Evolutionary conservation across 2,113 vertebrate species (phyloP).

Genomic region (Ptilorrhoa leucosticta): DNA sequence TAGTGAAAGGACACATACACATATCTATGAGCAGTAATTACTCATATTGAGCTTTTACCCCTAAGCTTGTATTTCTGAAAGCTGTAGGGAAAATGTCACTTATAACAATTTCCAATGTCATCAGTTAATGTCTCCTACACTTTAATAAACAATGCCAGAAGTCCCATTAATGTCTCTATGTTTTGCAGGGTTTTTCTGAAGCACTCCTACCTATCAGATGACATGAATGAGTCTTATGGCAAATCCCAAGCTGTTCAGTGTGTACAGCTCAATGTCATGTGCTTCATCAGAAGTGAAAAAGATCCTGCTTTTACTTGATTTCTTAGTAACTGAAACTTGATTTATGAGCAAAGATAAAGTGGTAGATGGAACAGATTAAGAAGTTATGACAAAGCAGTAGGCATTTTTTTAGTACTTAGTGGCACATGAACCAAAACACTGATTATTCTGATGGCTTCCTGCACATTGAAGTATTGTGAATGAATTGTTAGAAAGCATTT

Average conservation of each 20-base stretch:
- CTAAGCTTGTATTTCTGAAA: not conserved
- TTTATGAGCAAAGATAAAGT: not conserved
- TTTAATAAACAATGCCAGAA: not conserved
- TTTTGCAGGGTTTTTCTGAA: not conserved
- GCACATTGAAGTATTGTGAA: not conserved
- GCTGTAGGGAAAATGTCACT: not conserved
- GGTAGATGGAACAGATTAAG: not conserved
- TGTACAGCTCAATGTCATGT: not conserved
- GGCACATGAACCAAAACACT: not conserved
- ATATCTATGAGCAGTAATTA: not conserved
- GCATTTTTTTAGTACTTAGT: not conserved
- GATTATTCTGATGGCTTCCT: not conserved
- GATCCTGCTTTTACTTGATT: not conserved
- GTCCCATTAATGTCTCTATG: not conserved
- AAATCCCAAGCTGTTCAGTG: not conserved
- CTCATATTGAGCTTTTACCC: not conserved
- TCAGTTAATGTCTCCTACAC: not conserved
- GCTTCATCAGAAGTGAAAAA: not conserved
- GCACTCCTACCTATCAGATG: not conserved
- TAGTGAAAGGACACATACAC: not conserved
- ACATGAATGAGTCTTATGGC: not conserved
- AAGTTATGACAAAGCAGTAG: not conserved
- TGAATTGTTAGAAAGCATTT: not conserved
- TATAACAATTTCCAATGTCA: not conserved
- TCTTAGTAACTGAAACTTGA: not conserved